A percentile compares a stretch with the other conserved stretches of the same genome.
phyloP scores from a whole-genome alignment of 2,113 vertebrate species.

The Xiphias gladius region DNA sequence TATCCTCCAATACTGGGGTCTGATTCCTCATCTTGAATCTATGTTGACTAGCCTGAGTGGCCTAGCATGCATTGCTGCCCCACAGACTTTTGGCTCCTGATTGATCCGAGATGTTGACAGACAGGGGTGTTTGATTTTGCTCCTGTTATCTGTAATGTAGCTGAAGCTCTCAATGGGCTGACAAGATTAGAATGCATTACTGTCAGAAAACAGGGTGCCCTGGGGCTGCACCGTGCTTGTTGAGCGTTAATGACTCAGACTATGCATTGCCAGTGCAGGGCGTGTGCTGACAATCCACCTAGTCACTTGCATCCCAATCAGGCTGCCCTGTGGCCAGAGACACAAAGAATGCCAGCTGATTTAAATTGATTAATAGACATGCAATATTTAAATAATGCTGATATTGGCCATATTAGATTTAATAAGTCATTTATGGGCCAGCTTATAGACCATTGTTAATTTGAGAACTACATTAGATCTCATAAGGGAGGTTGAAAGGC shows the following conservation, averaged over 20 bases:
- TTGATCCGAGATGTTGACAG: constrained; percentile 82
- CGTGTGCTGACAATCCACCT: constrained; percentile 71
- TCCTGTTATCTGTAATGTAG: constrained; percentile 84
- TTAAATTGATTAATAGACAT: constrained; percentile 56
- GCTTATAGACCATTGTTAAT: constrained; percentile 27
- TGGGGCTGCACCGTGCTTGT: constrained; percentile 72
- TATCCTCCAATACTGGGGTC: background rate
- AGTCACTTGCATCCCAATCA: constrained; percentile 75
- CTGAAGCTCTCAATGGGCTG: constrained; percentile 80
- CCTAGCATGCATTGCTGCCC: constrained; percentile 52
- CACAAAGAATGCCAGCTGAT: constrained; percentile 45
- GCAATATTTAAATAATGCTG: constrained; percentile 31
- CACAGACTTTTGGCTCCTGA: constrained; percentile 70
- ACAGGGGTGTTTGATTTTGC: constrained; percentile 75
- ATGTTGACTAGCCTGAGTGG: constrained; percentile 49
- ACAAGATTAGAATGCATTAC: constrained; percentile 85
- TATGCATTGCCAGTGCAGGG: constrained; percentile 59
- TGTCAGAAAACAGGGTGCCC: constrained; percentile 77
- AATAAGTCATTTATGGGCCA: constrained; percentile 4
- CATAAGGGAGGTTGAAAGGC: background rate
- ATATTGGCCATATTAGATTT: constrained; percentile 47
- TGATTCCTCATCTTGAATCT: constrained; percentile 25
- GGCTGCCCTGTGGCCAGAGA: constrained; percentile 39
- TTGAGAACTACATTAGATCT: constrained; percentile 29
- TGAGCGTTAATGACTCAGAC: constrained; percentile 82